Evolutionary conservation across 2,797 vertebrate genomes (phyloP).

Genomic region (Urosaurus nigricauda): DNA sequence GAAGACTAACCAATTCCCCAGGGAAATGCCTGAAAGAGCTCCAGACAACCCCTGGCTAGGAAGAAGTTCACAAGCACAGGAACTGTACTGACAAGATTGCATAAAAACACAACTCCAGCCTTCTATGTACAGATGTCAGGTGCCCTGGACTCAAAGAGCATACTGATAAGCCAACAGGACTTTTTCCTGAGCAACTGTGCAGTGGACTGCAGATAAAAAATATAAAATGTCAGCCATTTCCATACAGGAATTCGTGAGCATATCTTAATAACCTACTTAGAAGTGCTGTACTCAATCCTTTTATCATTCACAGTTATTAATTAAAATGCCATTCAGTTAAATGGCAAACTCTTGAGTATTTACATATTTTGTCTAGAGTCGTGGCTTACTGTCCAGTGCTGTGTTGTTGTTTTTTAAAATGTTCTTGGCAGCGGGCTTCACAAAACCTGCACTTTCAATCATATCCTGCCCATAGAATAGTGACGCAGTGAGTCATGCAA

Average conservation of each 20-base stretch:
- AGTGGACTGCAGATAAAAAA: background rate
- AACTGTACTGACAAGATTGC: background rate
- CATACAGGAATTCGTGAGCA: background rate
- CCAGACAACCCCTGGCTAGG: no score
- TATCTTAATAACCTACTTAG: constrained; percentile 26
- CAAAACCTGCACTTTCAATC: constrained; percentile 71
- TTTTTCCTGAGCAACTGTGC: background rate
- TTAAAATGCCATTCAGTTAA: constrained; percentile 44
- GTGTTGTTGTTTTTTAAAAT: background rate
- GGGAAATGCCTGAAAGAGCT: background rate
- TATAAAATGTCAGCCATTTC: background rate
- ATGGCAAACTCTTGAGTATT: constrained; percentile 4
- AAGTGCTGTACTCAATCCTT: constrained; percentile 24
- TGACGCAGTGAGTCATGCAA: constrained; percentile 71
- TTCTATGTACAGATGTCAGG: background rate
- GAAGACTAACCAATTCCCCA: no score
- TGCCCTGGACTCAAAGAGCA: background rate
- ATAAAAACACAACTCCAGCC: background rate
- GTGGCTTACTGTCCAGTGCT: constrained; percentile 43
- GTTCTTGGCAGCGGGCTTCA: constrained; percentile 47
- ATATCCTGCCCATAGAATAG: constrained; percentile 58
- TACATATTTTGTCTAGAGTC: constrained; percentile 37
- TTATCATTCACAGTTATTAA: constrained; percentile 44
- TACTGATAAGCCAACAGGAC: background rate
- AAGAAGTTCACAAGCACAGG: background rate